These are phyloP conservation scores for Porites rus DNA, from an alignment of 92 coral and sea anemone species.

Conservation along the genomic window DNA sequence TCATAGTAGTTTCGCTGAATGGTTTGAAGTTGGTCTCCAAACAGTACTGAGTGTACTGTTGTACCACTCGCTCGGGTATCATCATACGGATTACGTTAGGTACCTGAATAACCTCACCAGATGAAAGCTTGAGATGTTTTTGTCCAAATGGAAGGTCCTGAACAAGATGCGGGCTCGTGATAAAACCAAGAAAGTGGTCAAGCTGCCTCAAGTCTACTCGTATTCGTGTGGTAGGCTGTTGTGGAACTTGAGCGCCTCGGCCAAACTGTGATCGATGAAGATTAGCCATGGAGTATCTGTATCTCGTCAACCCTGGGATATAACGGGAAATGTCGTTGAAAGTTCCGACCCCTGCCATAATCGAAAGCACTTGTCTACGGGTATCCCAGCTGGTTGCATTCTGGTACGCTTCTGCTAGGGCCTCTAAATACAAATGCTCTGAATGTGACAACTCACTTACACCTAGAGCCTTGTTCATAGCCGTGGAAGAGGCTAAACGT, in stretches of 20 bases:
- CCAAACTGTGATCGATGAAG: slow-evolving; percentile 55
- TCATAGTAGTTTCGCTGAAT: slow-evolving; percentile 47
- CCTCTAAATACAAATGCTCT: slow-evolving; percentile 39
- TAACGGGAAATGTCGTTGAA: slow-evolving; percentile 23
- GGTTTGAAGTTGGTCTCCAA: slow-evolving; percentile 45
- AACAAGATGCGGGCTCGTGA: slow-evolving; percentile 49
- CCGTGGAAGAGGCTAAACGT: slow-evolving; percentile 35
- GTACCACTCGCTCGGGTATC: slow-evolving; percentile 43
- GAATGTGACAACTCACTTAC: slow-evolving; percentile 30
- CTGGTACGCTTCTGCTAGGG: slow-evolving; percentile 49
- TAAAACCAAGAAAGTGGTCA: slow-evolving; percentile 43
- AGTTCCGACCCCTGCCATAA: slow-evolving; percentile 38
- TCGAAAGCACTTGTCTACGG: slow-evolving; percentile 9
- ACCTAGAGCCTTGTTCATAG: slow-evolving; percentile 53
- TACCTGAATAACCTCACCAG: slow-evolving; percentile 33
- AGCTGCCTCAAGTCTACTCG: slow-evolving; percentile 37
- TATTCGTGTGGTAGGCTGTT: slow-evolving; percentile 21
- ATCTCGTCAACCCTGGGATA: slow-evolving; percentile 47
- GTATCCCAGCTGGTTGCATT: slow-evolving; percentile 53
- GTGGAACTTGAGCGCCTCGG: slow-evolving; percentile 42
- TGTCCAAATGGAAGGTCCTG: slow-evolving; percentile 57
- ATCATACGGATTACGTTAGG: slow-evolving; percentile 54
- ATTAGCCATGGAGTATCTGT: slow-evolving; percentile 51
- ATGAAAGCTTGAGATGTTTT: slow-evolving; percentile 24
- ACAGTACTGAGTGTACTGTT: slow-evolving; percentile 53